Base-by-base conservation (phyloP, 2,797 vertebrate species). In the Pelochelys cantorii region DNA sequence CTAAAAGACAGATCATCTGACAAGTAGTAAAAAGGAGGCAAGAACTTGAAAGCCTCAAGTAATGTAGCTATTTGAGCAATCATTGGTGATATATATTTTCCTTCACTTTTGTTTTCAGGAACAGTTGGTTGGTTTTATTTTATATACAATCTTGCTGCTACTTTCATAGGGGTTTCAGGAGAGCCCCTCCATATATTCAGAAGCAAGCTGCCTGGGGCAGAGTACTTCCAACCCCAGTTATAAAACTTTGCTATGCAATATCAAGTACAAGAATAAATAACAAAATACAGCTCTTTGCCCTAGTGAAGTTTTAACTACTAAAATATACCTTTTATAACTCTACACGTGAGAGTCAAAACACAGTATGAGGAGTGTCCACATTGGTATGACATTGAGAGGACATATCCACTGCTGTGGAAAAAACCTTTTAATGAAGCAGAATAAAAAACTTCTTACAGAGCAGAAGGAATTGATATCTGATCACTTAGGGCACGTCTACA, bases 191-290 rank as follows among this genome's bases (percentile, higher is more conserved):
- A 3, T 74, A 53, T 20, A 86, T 89, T 10, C 12, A 37, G 27
- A 48, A 86, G 8, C 57, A 84, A 86, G 20, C 55, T 74, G 88
- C 53, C 27, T 31, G 12, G 53, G 20, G 5, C 83, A 4, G 55
- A 80, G 18, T 9, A 37, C 5, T 11, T 5, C 60, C 37, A 53
- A 29, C 4, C 52, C 31, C 3, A 4, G 25, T 74, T 79, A 83
- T 65, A 77, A 62, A 93, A 15, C 1, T 0, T 0, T 8, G 5
- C 9, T 52, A 13, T 2, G 3, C 80, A 20, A 31, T 48, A 75
- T 82, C 11, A 79, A 68, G 29, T 78, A 83, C 42, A 83, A 7
- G 3, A 55, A 4, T 25, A 65, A 13, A 90, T 62, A 77, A 77
- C 42, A 77, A 82, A 79, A 22, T 31, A 78, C 5, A 86, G 27